Conservation (phyloP, 2,797 vertebrate species). For the Sebastes hubbsi region DNA sequence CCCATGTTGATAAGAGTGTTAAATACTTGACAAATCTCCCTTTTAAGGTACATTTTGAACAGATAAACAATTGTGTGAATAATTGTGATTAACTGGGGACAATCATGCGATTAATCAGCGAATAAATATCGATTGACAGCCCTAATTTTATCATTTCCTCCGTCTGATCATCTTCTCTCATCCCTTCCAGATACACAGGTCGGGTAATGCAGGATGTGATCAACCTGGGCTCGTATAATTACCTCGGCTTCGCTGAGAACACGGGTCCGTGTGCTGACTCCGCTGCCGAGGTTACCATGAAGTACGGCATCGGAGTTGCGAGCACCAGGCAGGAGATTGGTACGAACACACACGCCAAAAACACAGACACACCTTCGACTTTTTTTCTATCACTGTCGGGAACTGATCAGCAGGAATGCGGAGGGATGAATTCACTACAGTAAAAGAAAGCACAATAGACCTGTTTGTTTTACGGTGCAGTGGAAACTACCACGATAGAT, state of each 20-base stretch:
- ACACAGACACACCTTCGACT: background rate
- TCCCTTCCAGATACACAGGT: conserved; percentile 86
- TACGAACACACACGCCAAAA: conserved; percentile 54
- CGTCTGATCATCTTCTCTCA: conserved; percentile 8
- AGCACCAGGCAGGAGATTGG: conserved; percentile 95
- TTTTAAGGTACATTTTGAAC: too few relatives aligned
- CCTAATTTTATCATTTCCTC: background rate
- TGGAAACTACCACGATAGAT: background rate
- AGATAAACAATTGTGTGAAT: too few relatives aligned
- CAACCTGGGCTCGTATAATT: conserved; percentile 98
- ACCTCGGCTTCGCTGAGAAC: conserved; percentile 94
- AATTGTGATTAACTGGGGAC: too few relatives aligned
- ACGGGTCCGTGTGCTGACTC: conserved; percentile 86
- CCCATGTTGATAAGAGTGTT: too few relatives aligned
- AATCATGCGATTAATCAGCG: too few relatives aligned
- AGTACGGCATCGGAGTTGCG: conserved; percentile 90
- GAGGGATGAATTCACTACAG: background rate
- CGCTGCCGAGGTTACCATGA: conserved; percentile 81
- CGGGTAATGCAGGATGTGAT: conserved; percentile 89
- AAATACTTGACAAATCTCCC: too few relatives aligned
- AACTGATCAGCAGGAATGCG: background rate
- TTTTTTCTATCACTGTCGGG: background rate
- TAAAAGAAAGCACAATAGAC: background rate
- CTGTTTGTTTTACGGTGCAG: background rate
- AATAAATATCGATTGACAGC: too few relatives aligned